Base-by-base conservation (phyloP, 2,888 invertebrate genomes). In the Palloptera scutellata region DNA sequence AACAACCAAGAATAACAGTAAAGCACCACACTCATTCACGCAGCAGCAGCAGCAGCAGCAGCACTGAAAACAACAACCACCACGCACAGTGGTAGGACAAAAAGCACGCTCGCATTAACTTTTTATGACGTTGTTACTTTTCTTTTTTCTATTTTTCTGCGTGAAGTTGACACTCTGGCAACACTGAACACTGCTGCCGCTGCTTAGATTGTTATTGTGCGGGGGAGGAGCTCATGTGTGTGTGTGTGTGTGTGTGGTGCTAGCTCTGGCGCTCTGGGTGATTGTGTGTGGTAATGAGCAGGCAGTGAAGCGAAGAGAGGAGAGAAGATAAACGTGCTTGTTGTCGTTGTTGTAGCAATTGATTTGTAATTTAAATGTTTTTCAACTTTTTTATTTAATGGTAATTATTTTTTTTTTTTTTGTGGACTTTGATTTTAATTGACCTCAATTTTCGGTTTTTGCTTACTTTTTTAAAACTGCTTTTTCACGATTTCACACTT, bases 351-450 rank as follows among this genome's bases (percentile, higher is more conserved):
- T 64, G 51, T 58, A 58, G 64, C 42, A 58, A 51, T 59, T 58
- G 58, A 64, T 64, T 64, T 64, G 64, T 52, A 52, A 64, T 64
- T 64, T 64, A 64, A 64, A 64, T 59, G 41, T 15, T 40, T 57
- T n/a, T 43, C 58, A 51, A 60, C 53, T 53, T 64, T 52, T 15
- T 30, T 40, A 15, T 55, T 45, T 40, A 17, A 43, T 53, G 52
- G 15, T 15, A 41, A 11, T 12, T 51, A n/a, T n/a, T n/a, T 57
- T 59, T 55, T 65, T 9, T 61, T 69, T 66, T 53, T 11, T 17
- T 12, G n/a, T 45, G 43, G 54, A 54, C 60, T 17, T 15, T 45
- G 53, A 17, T 63, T 41, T 48, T 58, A 1, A 15, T 48, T 52
- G 5, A 30, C 53, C 13, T 43, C 6, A 64, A 57, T 53, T 58